Evolutionary conservation across 2,113 vertebrate species (phyloP).

Genomic region (Protobothrops flavoviridis): DNA sequence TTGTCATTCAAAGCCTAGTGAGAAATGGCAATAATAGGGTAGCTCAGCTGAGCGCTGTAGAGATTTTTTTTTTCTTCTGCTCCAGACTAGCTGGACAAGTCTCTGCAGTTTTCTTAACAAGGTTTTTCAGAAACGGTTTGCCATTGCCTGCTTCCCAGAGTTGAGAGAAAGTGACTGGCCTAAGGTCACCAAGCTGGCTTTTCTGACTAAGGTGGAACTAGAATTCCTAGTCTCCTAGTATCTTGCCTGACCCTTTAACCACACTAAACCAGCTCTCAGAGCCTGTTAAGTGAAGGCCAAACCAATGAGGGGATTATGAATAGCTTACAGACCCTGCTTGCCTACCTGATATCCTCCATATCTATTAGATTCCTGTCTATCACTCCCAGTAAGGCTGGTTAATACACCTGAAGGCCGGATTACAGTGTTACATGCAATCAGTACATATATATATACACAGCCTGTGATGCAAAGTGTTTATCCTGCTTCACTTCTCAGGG

Average conservation of each 20-base stretch:
- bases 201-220: background rate
- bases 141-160: background rate
- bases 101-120: background rate
- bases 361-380: background rate
- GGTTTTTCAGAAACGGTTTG: background rate
- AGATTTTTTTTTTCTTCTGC: background rate
- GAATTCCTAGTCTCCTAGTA: background rate
- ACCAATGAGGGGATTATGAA: background rate
- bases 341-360: background rate
- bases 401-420: background rate
- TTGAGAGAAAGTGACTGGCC: background rate
- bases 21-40: background rate
- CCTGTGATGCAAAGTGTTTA: background rate
- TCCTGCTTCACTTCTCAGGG: background rate
- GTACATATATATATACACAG: background rate
- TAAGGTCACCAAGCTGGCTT: background rate
- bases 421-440: background rate
- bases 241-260: background rate
- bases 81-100: background rate
- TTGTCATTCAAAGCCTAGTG: background rate
- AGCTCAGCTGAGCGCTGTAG: background rate
- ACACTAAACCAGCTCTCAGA: background rate
- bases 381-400: background rate
- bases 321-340: background rate
- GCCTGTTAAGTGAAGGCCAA: background rate